Evolutionary conservation across 37 sponge, comb jelly and placozoan genomes (phyloP).

Genomic region (Lycopodina hypogea): DNA sequence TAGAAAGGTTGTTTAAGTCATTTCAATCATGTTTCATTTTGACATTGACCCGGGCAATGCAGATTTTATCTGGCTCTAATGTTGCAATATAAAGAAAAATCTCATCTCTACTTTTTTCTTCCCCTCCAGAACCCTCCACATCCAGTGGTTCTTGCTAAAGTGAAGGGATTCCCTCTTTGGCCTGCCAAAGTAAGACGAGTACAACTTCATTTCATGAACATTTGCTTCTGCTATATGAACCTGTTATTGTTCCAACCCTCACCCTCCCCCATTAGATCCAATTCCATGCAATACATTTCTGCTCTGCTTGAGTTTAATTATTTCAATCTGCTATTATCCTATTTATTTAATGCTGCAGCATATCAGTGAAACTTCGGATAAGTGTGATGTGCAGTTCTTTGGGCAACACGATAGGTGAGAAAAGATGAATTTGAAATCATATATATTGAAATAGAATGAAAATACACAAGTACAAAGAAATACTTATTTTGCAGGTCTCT

Average conservation of each 20-base stretch:
- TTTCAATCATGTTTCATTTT: too few relatives aligned
- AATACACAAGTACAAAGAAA: neutral
- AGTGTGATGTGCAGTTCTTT: constrained; percentile 86
- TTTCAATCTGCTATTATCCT: neutral
- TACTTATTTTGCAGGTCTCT: constrained; percentile 47
- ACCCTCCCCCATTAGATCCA: neutral
- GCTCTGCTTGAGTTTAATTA: neutral
- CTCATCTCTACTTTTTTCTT: neutral
- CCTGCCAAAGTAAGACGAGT: constrained; percentile 78
- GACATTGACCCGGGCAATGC: too few relatives aligned
- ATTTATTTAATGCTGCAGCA: constrained; percentile 20
- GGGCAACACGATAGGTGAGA: too few relatives aligned
- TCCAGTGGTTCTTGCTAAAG: constrained; percentile 84
- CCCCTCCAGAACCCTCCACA: constrained; percentile 62
- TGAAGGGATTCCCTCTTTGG: constrained; percentile 91
- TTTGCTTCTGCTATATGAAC: neutral
- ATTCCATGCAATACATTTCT: neutral
- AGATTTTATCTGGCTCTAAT: too few relatives aligned
- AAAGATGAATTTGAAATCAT: too few relatives aligned
- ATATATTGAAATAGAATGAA: neutral
- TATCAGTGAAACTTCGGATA: constrained; percentile 79
- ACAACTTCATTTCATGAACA: neutral
- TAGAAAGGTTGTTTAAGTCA: too few relatives aligned
- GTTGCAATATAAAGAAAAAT: neutral
- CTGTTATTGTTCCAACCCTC: neutral